Evolutionary conservation across 1,140 invertebrate species (phyloP).

Genomic region (Lucilia cuprina): DNA sequence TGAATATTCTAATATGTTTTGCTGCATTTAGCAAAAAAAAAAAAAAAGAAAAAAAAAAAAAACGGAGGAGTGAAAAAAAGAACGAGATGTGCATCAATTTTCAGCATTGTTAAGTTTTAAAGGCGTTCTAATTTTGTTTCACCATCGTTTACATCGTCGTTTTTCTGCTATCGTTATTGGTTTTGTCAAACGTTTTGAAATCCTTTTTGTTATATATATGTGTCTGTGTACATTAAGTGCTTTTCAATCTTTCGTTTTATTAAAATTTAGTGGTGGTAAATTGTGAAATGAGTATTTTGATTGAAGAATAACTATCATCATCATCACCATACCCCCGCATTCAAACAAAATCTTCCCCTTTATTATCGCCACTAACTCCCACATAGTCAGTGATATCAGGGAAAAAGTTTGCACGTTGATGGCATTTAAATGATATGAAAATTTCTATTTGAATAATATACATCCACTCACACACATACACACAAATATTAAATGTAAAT

Average conservation of each 20-base stretch:
- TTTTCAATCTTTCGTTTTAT: background rate
- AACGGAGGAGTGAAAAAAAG: background rate
- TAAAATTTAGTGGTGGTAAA: background rate
- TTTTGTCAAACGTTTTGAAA: background rate
- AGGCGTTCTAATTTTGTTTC: background rate
- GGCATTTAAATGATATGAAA: background rate
- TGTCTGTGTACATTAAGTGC: background rate
- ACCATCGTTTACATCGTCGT: background rate
- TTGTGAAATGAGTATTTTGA: background rate
- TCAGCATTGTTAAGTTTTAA: background rate
- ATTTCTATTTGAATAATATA: background rate
- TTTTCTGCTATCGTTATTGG: background rate
- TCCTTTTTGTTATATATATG: background rate
- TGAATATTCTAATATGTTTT: no score
- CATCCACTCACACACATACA: background rate
- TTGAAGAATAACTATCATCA: background rate
- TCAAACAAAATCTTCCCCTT: no score
- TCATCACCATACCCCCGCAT: no score
- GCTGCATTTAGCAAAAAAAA: no score
- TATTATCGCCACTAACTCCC: no score
- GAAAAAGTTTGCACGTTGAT: background rate
- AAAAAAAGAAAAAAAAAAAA: no score
- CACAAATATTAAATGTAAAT: background rate
- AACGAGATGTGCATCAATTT: background rate
- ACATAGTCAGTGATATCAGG: background rate